Percentiles rank a stretch among this genome's conserved stretches.
Evolutionary conservation across 2,888 invertebrate species (phyloP).

Genomic region (Sicus ferrugineus): DNA sequence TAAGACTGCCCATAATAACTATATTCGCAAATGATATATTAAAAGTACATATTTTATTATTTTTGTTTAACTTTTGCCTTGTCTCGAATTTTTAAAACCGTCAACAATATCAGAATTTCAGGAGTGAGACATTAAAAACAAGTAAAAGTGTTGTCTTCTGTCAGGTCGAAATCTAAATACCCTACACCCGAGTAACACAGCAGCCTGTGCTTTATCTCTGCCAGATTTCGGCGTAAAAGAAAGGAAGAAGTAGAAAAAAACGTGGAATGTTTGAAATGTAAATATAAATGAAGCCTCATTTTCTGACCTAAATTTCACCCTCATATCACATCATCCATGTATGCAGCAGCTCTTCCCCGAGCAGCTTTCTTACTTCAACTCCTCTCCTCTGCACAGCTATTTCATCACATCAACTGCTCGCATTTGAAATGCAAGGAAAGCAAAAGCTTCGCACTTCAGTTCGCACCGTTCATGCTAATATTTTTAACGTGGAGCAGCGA

Average conservation of each 20-base stretch:
- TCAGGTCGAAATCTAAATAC: too few species aligned
- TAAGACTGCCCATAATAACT: neutral
- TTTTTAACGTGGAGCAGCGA: conserved; percentile 7
- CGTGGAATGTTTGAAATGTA: neutral
- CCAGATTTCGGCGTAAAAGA: conserved; percentile 13
- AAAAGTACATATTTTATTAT: too few species aligned
- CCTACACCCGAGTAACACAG: too few species aligned
- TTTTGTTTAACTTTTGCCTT: too few species aligned
- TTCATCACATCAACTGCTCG: neutral
- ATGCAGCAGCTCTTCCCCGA: neutral
- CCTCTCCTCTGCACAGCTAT: neutral
- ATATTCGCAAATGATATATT: neutral
- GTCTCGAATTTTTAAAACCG: too few species aligned
- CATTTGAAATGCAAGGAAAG: conserved; percentile 2
- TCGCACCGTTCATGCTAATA: conserved; percentile 25
- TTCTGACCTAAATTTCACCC: conserved; percentile 23
- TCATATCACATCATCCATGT: neutral
- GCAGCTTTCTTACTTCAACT: neutral
- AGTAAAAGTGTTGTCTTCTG: too few species aligned
- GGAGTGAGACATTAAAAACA: neutral
- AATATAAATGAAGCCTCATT: conserved; percentile 26
- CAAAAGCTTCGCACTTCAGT: conserved; percentile 12
- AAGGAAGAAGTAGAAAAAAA: neutral
- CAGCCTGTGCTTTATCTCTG: conserved; percentile 11
- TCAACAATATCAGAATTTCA: too few species aligned